A percentile compares a stretch with the other conserved stretches of the same genome.
Conservation (phyloP, 2,797 vertebrate species). For the Chrysocyon brachyurus region DNA sequence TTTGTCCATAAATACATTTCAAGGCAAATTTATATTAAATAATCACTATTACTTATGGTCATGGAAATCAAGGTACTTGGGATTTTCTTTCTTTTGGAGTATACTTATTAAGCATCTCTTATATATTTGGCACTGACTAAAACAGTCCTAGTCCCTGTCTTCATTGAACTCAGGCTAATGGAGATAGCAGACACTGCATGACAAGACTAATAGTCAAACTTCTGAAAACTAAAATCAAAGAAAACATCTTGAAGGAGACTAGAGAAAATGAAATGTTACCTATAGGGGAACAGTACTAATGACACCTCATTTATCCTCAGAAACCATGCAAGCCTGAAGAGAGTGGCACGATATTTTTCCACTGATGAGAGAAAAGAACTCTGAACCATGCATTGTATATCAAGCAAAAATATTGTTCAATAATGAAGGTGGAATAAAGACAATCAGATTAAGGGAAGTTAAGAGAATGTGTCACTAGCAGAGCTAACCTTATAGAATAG, state of each 20-base stretch:
- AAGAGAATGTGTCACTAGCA: background rate
- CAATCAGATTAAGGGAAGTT: background rate
- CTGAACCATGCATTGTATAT: background rate
- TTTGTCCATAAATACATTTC: background rate
- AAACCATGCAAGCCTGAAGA: background rate
- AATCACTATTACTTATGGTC: background rate
- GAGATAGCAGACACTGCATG: background rate
- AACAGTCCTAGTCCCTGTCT: background rate
- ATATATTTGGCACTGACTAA: background rate
- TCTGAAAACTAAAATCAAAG: conserved; percentile 27
- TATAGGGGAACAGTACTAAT: background rate
- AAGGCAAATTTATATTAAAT: conserved; percentile 35
- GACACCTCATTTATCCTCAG: background rate
- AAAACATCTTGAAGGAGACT: conserved; percentile 31
- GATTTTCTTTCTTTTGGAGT: background rate
- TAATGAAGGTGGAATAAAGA: background rate
- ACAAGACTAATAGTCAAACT: background rate
- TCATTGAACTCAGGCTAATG: background rate
- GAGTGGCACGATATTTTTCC: background rate
- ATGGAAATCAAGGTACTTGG: background rate
- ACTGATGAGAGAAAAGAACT: conserved; percentile 18
- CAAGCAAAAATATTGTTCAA: background rate
- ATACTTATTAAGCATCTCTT: background rate
- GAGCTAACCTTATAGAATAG: background rate
- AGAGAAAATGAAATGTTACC: conserved; percentile 1